Evolutionary conservation across 1,140 invertebrate species (phyloP).

Genomic region (Dinoponera quadriceps): DNA sequence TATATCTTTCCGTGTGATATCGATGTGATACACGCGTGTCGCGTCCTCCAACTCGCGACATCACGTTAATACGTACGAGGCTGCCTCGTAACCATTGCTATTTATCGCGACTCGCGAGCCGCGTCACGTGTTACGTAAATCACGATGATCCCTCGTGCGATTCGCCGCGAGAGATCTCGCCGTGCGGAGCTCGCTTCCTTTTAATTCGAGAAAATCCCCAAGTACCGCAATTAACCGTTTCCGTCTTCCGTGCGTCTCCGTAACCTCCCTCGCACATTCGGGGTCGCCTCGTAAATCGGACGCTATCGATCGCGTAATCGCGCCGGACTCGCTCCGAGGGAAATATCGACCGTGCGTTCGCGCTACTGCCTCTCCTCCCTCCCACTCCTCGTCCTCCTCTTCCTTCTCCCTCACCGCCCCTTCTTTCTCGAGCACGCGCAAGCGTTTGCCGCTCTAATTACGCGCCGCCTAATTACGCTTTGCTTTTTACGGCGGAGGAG

Average conservation of each 20-base stretch:
- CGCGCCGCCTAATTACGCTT: not conserved
- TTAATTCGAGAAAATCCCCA: slow-evolving; percentile 24
- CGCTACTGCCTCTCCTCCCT: not conserved
- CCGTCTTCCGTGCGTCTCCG: slow-evolving; percentile 3
- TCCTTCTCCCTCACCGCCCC: no score
- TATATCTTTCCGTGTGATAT: no score
- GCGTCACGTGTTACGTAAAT: not conserved
- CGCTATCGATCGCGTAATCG: slow-evolving; percentile 23
- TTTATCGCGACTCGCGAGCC: slow-evolving; percentile 1
- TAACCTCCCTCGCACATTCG: not conserved
- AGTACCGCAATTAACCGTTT: slow-evolving; percentile 24
- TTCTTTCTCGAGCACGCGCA: slow-evolving; percentile 1
- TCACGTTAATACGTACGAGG: no score
- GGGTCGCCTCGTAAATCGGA: slow-evolving; percentile 12
- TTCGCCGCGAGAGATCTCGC: not conserved
- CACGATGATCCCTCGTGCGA: slow-evolving; percentile 32
- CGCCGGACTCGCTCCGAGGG: not conserved
- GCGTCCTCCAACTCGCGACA: no score
- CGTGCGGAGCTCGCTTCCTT: slow-evolving; percentile 17
- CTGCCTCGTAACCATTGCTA: slow-evolving; percentile 1
- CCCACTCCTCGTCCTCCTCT: no score
- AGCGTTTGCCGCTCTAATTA: slow-evolving; percentile 18
- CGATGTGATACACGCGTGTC: no score
- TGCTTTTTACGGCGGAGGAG: not conserved
- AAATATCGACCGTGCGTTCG: slow-evolving; percentile 21